A percentile compares a stretch with the other conserved stretches of the same genome.
These are phyloP conservation scores for Dryadula phaetusa DNA, from an alignment of 2,888 invertebrate species.

Conservation along the genomic window DNA sequence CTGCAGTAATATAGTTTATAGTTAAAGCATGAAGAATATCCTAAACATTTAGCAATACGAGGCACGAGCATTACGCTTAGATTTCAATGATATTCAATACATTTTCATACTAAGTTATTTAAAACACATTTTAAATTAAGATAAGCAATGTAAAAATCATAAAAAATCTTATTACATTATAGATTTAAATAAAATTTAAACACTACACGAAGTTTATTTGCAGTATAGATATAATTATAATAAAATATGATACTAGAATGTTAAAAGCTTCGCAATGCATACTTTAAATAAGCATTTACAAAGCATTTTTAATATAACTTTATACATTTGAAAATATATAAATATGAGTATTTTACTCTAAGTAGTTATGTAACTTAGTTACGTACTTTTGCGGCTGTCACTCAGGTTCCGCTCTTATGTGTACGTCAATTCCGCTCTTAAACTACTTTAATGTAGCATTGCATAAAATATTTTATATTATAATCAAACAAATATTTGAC, in stretches of 20 bases:
- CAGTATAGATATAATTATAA: neutral
- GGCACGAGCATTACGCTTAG: constrained; percentile 43
- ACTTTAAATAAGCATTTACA: neutral
- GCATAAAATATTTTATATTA: neutral
- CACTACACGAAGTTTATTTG: neutral
- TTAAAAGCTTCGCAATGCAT: neutral
- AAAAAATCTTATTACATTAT: neutral
- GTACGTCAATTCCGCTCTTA: neutral
- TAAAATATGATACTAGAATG: neutral
- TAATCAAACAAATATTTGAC: neutral
- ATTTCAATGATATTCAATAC: constrained; percentile 32
- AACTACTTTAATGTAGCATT: neutral
- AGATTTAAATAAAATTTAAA: neutral
- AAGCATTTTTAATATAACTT: constrained; percentile 12
- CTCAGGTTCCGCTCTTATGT: constrained; percentile 1
- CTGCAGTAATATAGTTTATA: constrained; percentile 43
- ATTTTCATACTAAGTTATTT: constrained; percentile 31
- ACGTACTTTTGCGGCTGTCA: constrained; percentile 29
- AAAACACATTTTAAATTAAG: constrained; percentile 5
- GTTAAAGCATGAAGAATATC: constrained; percentile 40
- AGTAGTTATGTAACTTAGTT: constrained; percentile 30
- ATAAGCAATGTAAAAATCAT: neutral
- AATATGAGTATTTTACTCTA: constrained; percentile 1
- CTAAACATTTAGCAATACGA: constrained; percentile 40
- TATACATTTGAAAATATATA: constrained; percentile 8